These are phyloP conservation scores for Trichonephila clavipes DNA, from an alignment of 1,140 invertebrate species.

Conservation along the genomic window DNA sequence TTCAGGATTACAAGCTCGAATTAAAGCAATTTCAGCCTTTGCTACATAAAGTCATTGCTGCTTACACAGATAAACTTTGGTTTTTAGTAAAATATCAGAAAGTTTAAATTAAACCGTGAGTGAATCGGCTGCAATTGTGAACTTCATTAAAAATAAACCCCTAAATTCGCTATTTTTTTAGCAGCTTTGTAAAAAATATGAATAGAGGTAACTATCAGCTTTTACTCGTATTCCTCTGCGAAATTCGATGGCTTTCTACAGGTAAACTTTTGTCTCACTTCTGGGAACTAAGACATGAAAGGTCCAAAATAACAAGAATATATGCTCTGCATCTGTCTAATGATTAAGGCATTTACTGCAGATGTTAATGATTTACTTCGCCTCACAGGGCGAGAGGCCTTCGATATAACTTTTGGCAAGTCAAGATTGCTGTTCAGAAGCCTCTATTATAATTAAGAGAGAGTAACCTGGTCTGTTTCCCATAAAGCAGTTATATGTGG, in stretches of 20 bases:
- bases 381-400: too few species aligned
- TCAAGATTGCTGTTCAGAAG: too few species aligned
- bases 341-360: too few species aligned
- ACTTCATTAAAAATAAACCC: slow-evolving; percentile 78
- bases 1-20: slow-evolving; percentile 77
- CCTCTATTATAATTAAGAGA: too few species aligned
- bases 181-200: slow-evolving; percentile 69
- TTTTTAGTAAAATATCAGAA: slow-evolving; percentile 75
- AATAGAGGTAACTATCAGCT: neutral
- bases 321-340: too few species aligned
- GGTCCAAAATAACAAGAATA: too few species aligned
- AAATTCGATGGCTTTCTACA: neutral
- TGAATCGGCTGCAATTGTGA: slow-evolving; percentile 77
- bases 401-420: too few species aligned
- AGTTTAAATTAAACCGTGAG: slow-evolving; percentile 77
- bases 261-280: too few species aligned
- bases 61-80: slow-evolving; percentile 78
- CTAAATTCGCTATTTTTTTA: slow-evolving; percentile 78
- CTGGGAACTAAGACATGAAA: too few species aligned
- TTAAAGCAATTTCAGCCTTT: slow-evolving; percentile 77
- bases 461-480: too few species aligned
- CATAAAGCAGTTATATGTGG: too few species aligned
- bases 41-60: slow-evolving; percentile 59
- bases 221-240: neutral
- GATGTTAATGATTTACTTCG: too few species aligned